Conservation (phyloP, 2,888 invertebrate species). For the Malacosoma neustria region DNA sequence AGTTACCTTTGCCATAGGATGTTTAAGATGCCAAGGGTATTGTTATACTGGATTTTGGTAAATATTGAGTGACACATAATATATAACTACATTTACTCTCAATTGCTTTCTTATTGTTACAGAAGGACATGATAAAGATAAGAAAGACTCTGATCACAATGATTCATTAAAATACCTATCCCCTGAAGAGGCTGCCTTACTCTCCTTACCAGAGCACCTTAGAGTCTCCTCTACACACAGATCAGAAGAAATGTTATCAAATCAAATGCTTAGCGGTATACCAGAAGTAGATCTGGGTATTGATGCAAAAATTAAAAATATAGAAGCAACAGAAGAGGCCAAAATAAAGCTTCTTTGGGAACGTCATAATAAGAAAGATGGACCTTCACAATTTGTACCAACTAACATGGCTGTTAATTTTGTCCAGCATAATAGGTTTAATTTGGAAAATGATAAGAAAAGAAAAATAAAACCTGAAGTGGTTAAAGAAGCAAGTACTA, state of each 20-base stretch:
- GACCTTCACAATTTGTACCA: constrained; percentile 96
- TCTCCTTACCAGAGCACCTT: constrained; percentile 91
- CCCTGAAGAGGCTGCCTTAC: constrained; percentile 92
- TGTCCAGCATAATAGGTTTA: constrained; percentile 97
- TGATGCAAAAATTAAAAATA: constrained; percentile 98
- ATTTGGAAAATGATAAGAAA: constrained; percentile 84
- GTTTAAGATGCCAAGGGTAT: no score
- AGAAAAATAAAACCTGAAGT: constrained; percentile 71
- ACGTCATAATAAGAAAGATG: constrained; percentile 92
- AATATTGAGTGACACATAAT: no score
- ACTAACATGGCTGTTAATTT: constrained; percentile 99
- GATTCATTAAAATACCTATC: constrained; percentile 80
- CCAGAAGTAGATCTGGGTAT: constrained; percentile 99
- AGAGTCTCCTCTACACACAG: constrained; percentile 88
- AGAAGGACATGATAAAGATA: constrained; percentile 51
- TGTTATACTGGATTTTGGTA: no score
- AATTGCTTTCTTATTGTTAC: constrained; percentile 32
- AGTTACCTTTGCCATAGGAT: no score
- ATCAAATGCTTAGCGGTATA: constrained; percentile 99
- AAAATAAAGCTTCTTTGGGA: constrained; percentile 94
- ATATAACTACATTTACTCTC: no score
- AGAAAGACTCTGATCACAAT: constrained; percentile 54
- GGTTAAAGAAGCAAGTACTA: constrained; percentile 44
- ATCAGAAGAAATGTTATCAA: constrained; percentile 99
- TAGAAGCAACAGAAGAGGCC: constrained; percentile 99